Evolutionary conservation across 1,140 invertebrate species (phyloP).

Genomic region (Heliothis subflexa): DNA sequence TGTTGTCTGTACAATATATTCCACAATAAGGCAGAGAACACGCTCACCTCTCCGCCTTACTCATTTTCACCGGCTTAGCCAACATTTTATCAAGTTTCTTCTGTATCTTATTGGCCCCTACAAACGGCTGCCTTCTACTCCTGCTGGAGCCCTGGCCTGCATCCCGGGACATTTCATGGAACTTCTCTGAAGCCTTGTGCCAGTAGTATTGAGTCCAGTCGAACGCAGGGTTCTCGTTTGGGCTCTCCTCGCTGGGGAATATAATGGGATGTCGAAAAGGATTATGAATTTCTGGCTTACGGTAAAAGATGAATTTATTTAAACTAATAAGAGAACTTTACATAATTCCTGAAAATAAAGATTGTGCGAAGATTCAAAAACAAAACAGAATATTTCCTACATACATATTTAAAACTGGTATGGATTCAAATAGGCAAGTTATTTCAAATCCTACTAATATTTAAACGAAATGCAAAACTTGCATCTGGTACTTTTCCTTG

Average conservation of each 20-base stretch:
- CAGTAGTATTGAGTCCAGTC: constrained; percentile 44
- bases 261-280: not conserved
- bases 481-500: no score
- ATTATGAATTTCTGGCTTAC: not conserved
- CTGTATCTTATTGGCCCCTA: constrained; percentile 48
- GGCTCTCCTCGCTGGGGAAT: not conserved
- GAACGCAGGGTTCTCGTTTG: not conserved
- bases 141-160: not conserved
- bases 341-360: no score
- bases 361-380: no score
- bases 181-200: constrained; percentile 27
- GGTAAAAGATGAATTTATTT: no score
- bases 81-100: constrained; percentile 54
- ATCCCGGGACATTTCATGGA: not conserved
- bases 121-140: not conserved
- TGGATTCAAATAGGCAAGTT: no score
- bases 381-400: no score
- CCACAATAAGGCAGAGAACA: not conserved
- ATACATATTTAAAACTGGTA: no score
- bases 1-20: no score
- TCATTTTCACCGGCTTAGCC: constrained; percentile 57
- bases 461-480: no score
- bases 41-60: constrained; percentile 62
- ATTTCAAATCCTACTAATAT: no score
- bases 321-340: no score